Base-by-base conservation (phyloP, 2,113 vertebrate genomes). In the Tursiops truncatus region DNA sequence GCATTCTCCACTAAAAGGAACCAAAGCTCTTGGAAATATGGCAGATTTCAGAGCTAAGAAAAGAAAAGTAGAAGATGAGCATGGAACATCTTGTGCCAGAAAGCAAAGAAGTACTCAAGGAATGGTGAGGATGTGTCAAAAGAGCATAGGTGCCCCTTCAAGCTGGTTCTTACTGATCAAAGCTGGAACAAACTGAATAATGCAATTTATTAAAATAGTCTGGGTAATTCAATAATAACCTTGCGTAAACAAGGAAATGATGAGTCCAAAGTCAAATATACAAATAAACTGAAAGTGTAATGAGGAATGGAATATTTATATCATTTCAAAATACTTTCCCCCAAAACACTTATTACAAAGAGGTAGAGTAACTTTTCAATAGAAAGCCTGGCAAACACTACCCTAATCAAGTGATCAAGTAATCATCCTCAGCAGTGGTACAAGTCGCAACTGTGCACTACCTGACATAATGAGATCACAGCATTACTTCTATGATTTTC, bases 31-130 rank as follows among this genome's bases (percentile, higher is more conserved):
- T 70, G 58, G 90, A 94, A 60, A 96, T 92, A 41, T 13, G 31
- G 77, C 62, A 92, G 53, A 56, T 89, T 67, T 91, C 53, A 67
- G 67, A n/a, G 67, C 82, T 76, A 94, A 94, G 81, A 26, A 89
- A 89, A 90, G 70, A 25, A 76, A 89, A 82, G 25, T 23, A 68
- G 91, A 95, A 91, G 65, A 85, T 31, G 31, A 73, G 47, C 38
- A 93, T 28, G 28, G 58, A 92, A 81, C 47, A 94, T n/a, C 31
- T 85, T 70, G 10, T 63, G 17, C 63, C 53, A 85, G 38, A 91
- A 98, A 93, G 58, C 77, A 93, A 93, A 47, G 33, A 82, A 62
- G 71, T 82, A 80, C 14, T 50, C 95, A 96, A 79, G 92, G 33
- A 80, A 88, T n/a, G 56, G 84, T 38, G 60, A 94, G 17, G 23